A percentile compares a stretch with the other conserved stretches of the same genome.
Conservation (phyloP, 1,140 invertebrate genomes). For the Acromyrmex heyeri region DNA sequence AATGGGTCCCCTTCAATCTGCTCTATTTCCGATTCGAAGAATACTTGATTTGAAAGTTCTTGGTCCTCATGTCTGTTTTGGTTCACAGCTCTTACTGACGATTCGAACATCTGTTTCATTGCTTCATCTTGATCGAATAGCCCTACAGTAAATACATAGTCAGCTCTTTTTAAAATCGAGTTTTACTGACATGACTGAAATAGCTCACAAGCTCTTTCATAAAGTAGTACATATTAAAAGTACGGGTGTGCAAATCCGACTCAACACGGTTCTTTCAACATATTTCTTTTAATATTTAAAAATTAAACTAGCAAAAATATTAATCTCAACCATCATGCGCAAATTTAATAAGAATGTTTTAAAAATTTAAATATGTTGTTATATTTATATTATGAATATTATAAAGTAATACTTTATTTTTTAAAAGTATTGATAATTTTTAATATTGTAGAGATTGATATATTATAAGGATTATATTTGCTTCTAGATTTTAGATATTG, state of each 20-base stretch:
- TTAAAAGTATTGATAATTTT: conserved; percentile 1
- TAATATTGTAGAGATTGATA: not conserved
- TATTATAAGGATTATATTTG: not conserved
- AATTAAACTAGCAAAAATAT: not conserved
- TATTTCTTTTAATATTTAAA: conserved; percentile 6
- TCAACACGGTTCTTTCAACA: not conserved
- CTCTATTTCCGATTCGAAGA: conserved; percentile 41
- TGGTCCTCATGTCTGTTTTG: conserved; percentile 57
- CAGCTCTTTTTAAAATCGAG: conserved; percentile 34
- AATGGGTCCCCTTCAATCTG: conserved; percentile 63
- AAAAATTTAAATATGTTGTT: not conserved
- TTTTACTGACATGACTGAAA: conserved; percentile 2
- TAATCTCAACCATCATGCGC: not conserved
- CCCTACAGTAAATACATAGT: conserved; percentile 68
- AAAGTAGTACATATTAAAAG: not conserved
- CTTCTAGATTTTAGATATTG: too few relatives aligned
- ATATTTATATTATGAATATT: not conserved
- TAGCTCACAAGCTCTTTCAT: not conserved
- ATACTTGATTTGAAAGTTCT: conserved; percentile 59
- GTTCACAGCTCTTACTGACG: conserved; percentile 70
- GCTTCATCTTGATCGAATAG: conserved; percentile 72
- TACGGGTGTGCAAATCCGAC: not conserved
- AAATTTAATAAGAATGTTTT: not conserved
- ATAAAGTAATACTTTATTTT: not conserved
- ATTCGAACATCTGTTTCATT: conserved; percentile 69